Percentiles rank a stretch among this genome's conserved stretches.
Evolutionary conservation across 1,140 invertebrate genomes (phyloP).

Genomic region (Laupala kohalensis): DNA sequence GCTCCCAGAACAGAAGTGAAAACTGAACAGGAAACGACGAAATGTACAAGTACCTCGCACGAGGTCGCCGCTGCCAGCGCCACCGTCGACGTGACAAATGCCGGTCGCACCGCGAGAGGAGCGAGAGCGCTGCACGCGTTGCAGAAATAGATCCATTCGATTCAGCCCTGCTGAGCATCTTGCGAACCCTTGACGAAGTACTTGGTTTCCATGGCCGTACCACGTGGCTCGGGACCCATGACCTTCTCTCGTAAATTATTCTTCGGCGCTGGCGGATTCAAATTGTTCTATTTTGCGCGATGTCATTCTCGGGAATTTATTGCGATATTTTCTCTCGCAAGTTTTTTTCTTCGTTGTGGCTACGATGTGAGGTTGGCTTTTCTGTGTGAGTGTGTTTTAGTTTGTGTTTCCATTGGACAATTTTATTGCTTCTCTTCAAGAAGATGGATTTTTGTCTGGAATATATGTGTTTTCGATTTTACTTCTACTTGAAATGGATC

Average conservation of each 20-base stretch:
- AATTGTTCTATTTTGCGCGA: neutral
- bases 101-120: neutral
- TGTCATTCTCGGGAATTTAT: neutral
- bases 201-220: neutral
- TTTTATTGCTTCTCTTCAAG: neutral
- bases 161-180: too few relatives aligned
- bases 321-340: neutral
- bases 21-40: too few relatives aligned
- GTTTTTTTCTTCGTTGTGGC: neutral
- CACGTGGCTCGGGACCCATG: too few relatives aligned
- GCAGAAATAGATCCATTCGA: neutral
- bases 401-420: neutral
- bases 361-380: neutral
- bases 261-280: neutral
- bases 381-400: neutral
- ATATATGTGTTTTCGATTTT: neutral
- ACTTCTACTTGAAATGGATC: neutral
- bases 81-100: neutral
- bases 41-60: too few relatives aligned
- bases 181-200: neutral
- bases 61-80: too few relatives aligned
- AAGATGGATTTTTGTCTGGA: too few relatives aligned
- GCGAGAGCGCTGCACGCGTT: neutral
- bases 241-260: neutral
- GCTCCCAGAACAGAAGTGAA: too few relatives aligned